Evolutionary conservation across 2,797 vertebrate genomes (phyloP), one percentile per base, ranked within the genome.

Genomic region (Parambassis ranga): DNA sequence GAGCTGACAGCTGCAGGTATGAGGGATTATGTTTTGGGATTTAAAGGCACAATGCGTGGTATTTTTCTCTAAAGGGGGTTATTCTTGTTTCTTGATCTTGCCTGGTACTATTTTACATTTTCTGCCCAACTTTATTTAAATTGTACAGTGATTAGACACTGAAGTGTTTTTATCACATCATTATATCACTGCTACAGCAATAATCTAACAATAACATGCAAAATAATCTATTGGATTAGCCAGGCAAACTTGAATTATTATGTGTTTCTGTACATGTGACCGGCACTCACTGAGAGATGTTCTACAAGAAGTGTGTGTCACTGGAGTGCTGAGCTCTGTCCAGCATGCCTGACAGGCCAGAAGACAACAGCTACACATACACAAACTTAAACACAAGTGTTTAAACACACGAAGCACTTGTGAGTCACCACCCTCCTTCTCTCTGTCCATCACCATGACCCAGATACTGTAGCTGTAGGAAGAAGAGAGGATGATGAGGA

Each of bases 391-490:
- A 58, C 41, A 52, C 30, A 19, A 36, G 13, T 33, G 23, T 53
- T 53, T 20, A 64, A 59, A 61, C 28, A 56, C 23, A n/a, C 52
- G 41, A 65, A 75, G 65, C 36, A 56, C 51, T 67, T 53, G 58
- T 61, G 69, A 77, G 51, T 81, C 74, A 61, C 49, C n/a, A 16
- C 33, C 50, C 19, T 41, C 14, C 46, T 48, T 49, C 50, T 61
- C 56, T 60, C 65, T 74, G 68, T 36, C 61, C 56, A 39, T 77
- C 71, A 66, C 30, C 39, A 52, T 84, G 84, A 88, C 83, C 81
- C 77, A 87, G 74, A 80, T 87, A 66, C 69, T 47, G 68, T 33
- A 60, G 38, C 64, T 65, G 14, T 35, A 61, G 33, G 39, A 75
- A 44, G 3, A 6, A 27, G 26, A 23, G 68, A 52, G 51, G 66